Percentiles rank a stretch among this genome's conserved stretches.
phyloP scores from a whole-genome alignment of 2,888 invertebrate species.

The Nomada ferruginata region DNA sequence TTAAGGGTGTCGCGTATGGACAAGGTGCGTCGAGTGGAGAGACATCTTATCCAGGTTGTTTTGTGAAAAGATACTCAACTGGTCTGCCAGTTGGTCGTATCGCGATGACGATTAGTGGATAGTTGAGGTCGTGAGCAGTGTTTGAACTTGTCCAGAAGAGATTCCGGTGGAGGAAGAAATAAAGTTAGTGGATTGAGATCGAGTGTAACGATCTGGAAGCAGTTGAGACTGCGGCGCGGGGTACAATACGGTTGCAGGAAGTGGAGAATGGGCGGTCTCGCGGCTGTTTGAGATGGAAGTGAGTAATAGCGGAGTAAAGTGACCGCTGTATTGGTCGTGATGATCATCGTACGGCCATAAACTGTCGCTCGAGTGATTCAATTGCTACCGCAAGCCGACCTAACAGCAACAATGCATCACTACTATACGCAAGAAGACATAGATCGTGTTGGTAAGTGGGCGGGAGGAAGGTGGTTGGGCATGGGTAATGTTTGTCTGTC shows the following conservation, averaged over 20 bases:
- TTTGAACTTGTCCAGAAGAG: not conserved
- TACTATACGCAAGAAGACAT: constrained; percentile 80
- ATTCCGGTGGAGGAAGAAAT: not conserved
- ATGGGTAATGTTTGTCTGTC: constrained; percentile 15
- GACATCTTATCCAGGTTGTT: too few relatives aligned
- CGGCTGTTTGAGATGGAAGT: constrained; percentile 72
- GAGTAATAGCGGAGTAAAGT: constrained; percentile 73
- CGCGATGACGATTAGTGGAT: too few relatives aligned
- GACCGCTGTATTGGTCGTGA: constrained; percentile 73
- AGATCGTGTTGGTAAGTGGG: constrained; percentile 79
- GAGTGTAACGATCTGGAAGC: constrained; percentile 34
- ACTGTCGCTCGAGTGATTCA: constrained; percentile 75
- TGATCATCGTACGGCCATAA: constrained; percentile 75
- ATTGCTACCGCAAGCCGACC: constrained; percentile 72
- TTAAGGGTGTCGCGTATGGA: constrained; percentile 7
- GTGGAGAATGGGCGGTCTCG: constrained; percentile 69
- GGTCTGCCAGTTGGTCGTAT: too few relatives aligned
- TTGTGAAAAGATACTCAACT: too few relatives aligned
- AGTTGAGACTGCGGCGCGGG: constrained; percentile 34
- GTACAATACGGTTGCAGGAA: constrained; percentile 65
- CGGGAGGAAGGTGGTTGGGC: not conserved
- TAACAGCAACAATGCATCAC: constrained; percentile 77
- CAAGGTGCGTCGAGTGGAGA: constrained; percentile 22
- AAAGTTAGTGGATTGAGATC: constrained; percentile 1
- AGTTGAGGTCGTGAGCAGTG: too few relatives aligned